phyloP scores from a whole-genome alignment of 2,888 invertebrate species.

The Harmothoe impar region DNA sequence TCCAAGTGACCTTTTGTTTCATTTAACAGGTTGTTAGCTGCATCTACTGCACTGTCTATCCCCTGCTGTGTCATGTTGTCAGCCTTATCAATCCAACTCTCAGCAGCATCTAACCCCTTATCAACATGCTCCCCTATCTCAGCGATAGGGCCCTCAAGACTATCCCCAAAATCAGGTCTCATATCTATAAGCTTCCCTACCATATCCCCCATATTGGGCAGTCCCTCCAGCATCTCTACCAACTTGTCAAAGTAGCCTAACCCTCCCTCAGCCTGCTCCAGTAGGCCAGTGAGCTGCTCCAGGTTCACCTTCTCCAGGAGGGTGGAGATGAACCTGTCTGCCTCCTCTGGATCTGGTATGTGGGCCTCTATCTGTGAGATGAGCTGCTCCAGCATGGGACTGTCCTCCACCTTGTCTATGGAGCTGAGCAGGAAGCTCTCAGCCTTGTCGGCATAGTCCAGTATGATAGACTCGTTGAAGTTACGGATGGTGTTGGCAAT shows the following conservation, averaged over 20 bases:
- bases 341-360: conserved; percentile 15
- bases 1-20: neutral
- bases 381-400: conserved; percentile 58
- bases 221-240: neutral
- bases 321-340: neutral
- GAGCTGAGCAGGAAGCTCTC: conserved; percentile 9
- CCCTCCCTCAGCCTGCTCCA: conserved; percentile 29
- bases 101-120: neutral
- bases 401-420: conserved; percentile 10
- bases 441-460: conserved; percentile 40
- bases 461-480: conserved; percentile 42
- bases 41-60: neutral
- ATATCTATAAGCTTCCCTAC: neutral
- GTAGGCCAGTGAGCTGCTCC: neutral
- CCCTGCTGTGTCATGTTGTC: neutral
- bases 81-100: neutral
- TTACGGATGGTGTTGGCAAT: neutral
- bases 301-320: neutral
- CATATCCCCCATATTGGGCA: neutral
- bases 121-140: neutral
- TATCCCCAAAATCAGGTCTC: neutral
- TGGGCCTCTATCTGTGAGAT: conserved; percentile 4
- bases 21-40: neutral
- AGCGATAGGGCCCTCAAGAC: neutral
- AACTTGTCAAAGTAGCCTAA: neutral